Base-by-base conservation (phyloP, 2,888 invertebrate genomes). In the Ligdia adustata region DNA sequence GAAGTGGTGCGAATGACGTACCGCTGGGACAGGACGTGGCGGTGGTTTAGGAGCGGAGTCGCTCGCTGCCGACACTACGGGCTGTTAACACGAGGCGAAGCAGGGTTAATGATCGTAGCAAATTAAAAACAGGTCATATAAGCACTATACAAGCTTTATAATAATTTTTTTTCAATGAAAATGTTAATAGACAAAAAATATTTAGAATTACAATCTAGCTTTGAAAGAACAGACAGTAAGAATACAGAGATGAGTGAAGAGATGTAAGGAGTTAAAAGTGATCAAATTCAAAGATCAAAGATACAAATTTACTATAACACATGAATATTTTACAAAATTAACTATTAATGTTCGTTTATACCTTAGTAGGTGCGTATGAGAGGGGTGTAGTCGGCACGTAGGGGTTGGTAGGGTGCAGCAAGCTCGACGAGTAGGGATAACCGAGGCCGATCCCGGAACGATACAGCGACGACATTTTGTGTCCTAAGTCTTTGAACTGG, bases 311-410 rank as follows among this genome's bases (percentile, higher is more conserved):
- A n/a, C n/a, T n/a, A n/a, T n/a, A n/a, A n/a, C n/a, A n/a, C n/a
- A n/a, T n/a, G n/a, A n/a, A n/a, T n/a, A n/a, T n/a, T n/a, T n/a
- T n/a, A n/a, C n/a, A n/a, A n/a, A n/a, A n/a, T n/a, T n/a, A n/a
- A n/a, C n/a, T n/a, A n/a, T n/a, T n/a, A n/a, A n/a, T n/a, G n/a
- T n/a, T n/a, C n/a, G n/a, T n/a, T 4, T 16, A 16, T 91, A 97
- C 97, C 95, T 97, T 97, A 70, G 97, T 97, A 69, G 97, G 97
- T 66, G 97, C 95, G 80, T 96, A 97, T 24, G 96, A 93, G 62
- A 97, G 90, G 72, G 97, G 97, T 76, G 94, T 95, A 16, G 97
- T 97, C 52, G 97, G 96, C 68, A 95, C 96, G 82, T 97, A 97
- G 5, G 97, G 97, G 38, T 96, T 95, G 14, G 95, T 92, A 29